Base-by-base conservation (phyloP, 2,888 invertebrate species). In the Eilema griseolum region DNA sequence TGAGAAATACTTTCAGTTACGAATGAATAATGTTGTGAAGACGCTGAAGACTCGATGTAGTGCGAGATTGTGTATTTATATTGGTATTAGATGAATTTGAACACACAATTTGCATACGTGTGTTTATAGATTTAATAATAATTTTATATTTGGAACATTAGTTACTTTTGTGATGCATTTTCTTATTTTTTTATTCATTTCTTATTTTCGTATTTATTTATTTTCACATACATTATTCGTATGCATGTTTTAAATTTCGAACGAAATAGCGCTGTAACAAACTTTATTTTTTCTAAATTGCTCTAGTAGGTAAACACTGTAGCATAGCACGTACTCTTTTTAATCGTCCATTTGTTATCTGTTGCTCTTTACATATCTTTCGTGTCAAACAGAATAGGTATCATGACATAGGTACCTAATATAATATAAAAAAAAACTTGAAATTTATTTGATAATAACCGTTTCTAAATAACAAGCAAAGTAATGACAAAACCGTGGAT, bases 1-100 rank as follows among this genome's bases (percentile, higher is more conserved):
- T 77, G 72, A 80, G 76, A 76, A 70, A 78, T 76, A 71, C 73
- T 76, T 80, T 76, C 68, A 23, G 66, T 31, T 37, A 20, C 37
- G 65, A 74, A 26, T 57, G 31, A 70, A 83, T 57, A 31, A 70
- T 61, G 68, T 72, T 46, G 66, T 33, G 63, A 37, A 66, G 57
- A 66, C 57, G 31, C 33, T 66, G 57, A 66, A 57, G 33, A 24
- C 56, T 66, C 33, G 57, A 66, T 57, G 66, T 66, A 57, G 23
- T 33, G 23, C 24, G 56, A 23, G 26, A 16, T 24, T n/a, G 41
- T 63, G 41, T 64, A 28, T 59, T 23, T 57, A 26, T 59, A 26
- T 59, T 59, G 23, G 4, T 12, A 24, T 26, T 24, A 23, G 57
- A 24, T 59, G 16, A 26, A 59, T 59, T n/a, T 24, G 11, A 59